Conservation (phyloP, 2,113 vertebrate species). For the Columba livia region DNA sequence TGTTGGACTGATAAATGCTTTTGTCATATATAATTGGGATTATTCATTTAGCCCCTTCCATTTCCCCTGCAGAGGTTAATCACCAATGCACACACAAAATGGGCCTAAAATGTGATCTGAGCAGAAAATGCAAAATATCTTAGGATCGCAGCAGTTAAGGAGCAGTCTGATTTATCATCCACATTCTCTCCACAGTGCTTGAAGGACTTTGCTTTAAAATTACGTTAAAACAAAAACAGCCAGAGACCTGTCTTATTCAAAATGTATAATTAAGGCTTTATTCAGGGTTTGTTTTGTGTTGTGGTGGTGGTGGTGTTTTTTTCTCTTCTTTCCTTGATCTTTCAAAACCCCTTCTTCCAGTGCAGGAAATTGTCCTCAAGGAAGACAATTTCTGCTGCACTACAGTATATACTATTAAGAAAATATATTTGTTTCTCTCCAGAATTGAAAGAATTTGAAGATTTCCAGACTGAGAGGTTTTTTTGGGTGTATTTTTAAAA, state of each 20-base stretch:
- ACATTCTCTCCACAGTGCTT: neutral
- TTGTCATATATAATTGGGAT: neutral
- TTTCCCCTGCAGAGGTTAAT: conserved; percentile 13
- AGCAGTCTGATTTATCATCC: neutral
- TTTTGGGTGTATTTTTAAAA: neutral
- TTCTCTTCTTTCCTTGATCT: neutral
- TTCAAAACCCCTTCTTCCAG: neutral
- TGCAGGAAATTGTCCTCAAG: too few relatives aligned
- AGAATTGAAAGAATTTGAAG: neutral
- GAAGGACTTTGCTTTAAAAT: conserved; percentile 31
- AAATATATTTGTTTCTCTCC: neutral
- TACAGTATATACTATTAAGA: neutral
- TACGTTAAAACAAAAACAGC: neutral
- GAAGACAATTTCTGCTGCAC: neutral
- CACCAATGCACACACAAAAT: neutral
- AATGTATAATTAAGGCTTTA: neutral
- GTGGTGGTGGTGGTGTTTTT: neutral
- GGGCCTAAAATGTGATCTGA: neutral
- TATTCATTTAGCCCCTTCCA: neutral
- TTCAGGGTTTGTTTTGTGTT: neutral
- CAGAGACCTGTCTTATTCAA: neutral
- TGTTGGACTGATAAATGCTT: neutral
- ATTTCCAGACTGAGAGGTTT: neutral
- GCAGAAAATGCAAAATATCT: conserved; percentile 2
- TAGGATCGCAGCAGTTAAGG: neutral